Percentiles rank a stretch among this genome's conserved stretches.
These are phyloP conservation scores for Volucella inflata DNA, from an alignment of 2,888 invertebrate species.

Conservation along the genomic window DNA sequence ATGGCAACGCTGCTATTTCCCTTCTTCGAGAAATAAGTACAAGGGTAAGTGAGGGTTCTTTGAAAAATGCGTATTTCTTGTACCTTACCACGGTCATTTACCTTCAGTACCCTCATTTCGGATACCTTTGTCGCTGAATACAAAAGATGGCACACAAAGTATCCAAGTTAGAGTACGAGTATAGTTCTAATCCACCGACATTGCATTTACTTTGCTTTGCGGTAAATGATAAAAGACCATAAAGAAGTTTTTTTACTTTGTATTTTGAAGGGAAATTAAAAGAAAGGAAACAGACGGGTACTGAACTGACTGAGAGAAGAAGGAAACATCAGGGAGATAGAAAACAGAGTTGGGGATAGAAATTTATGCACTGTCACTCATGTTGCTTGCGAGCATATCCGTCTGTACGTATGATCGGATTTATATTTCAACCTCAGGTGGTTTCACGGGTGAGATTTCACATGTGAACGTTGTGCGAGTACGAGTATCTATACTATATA, in stretches of 20 bases:
- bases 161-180: constrained; percentile 49
- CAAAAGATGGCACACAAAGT: constrained; percentile 47
- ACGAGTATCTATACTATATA: constrained; percentile 1
- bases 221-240: constrained; percentile 46
- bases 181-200: constrained; percentile 56
- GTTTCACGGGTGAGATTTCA: constrained; percentile 75
- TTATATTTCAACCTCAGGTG: constrained; percentile 75
- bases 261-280: constrained; percentile 22
- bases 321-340: constrained; percentile 52
- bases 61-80: constrained; percentile 53
- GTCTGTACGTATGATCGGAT: constrained; percentile 70
- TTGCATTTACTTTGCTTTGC: constrained; percentile 48
- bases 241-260: constrained; percentile 49
- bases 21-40: constrained; percentile 11
- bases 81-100: constrained; percentile 65
- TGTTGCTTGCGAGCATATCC: constrained; percentile 69
- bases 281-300: constrained; percentile 67
- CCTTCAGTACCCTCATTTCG: constrained; percentile 55
- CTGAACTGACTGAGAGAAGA: neutral
- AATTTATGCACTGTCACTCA: constrained; percentile 74
- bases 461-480: constrained; percentile 36
- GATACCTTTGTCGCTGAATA: constrained; percentile 18
- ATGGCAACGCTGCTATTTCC: neutral
- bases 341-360: constrained; percentile 50
- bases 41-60: constrained; percentile 25